These are phyloP conservation scores for Sebastes alutus DNA, from an alignment of 2,797 vertebrate species.

Conservation along the genomic window DNA sequence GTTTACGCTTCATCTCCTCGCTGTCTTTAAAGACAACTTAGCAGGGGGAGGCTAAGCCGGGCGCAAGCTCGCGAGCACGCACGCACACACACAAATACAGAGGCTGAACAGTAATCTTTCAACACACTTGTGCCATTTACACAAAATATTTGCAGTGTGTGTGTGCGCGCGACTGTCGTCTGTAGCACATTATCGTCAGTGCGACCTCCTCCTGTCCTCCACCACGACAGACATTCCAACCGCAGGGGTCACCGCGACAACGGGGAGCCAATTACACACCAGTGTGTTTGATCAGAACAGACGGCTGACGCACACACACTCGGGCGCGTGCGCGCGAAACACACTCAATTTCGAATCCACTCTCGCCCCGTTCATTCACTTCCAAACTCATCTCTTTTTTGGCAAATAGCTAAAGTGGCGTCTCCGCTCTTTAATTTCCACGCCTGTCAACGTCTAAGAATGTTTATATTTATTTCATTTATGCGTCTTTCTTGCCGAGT, in stretches of 20 bases:
- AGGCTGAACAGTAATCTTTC: slow-evolving; percentile 54
- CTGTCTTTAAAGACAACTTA: slow-evolving; percentile 79
- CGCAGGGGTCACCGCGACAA: slow-evolving; percentile 75
- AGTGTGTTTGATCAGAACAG: slow-evolving; percentile 82
- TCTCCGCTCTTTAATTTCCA: slow-evolving; percentile 78
- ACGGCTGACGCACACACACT: slow-evolving; percentile 56
- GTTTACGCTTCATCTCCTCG: slow-evolving; percentile 78
- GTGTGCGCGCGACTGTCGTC: slow-evolving; percentile 17
- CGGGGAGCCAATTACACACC: slow-evolving; percentile 83
- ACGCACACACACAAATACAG: slow-evolving; percentile 6
- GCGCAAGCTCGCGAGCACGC: neutral
- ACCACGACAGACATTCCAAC: slow-evolving; percentile 75
- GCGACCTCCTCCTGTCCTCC: slow-evolving; percentile 78
- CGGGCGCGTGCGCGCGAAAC: neutral
- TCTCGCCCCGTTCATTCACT: slow-evolving; percentile 45
- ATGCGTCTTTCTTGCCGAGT: slow-evolving; percentile 50
- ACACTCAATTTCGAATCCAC: slow-evolving; percentile 33
- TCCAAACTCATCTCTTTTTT: slow-evolving; percentile 63
- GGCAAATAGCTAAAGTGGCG: slow-evolving; percentile 65
- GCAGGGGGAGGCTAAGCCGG: slow-evolving; percentile 70
- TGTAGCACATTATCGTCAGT: slow-evolving; percentile 71
- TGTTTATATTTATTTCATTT: slow-evolving; percentile 72
- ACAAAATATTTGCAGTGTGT: slow-evolving; percentile 47
- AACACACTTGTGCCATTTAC: slow-evolving; percentile 61
- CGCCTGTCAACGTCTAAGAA: slow-evolving; percentile 70